Evolutionary conservation across 2,113 vertebrate species (phyloP), one percentile per base, ranked within the genome.

Genomic region (Manacus vitellinus): DNA sequence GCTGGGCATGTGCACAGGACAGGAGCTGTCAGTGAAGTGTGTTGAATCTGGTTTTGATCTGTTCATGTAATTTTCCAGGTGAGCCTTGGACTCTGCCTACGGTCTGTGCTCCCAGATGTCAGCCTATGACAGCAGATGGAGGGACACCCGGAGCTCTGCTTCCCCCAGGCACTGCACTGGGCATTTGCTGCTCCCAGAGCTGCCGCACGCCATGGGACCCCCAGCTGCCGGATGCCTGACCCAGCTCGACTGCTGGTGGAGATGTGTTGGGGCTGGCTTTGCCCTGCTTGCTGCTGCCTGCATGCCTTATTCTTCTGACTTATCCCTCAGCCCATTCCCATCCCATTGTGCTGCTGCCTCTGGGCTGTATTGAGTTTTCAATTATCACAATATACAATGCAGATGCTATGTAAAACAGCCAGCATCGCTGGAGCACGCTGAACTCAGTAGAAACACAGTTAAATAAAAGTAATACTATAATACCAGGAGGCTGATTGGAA

Each of bases 401-500:
- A 95, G 81, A 94, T 54, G 76, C 66, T 27, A 19, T 27, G 82
- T 76, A 56, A 82, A 96, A 79, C 81, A 92, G 88, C 73, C 49
- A 39, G 65, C 3, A 1, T 63, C 88, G 51, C 90, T 86, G 28
- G 27, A 88, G 78, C 75, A 67, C 11, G 46, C 94, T 76, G 71
- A 93, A 89, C 58, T 65, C 62, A 27, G 74, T 27, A 79, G 78
- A 94, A 90, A 89, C 70, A 73, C 37, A 37, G 78, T 83, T 94
- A 95, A 90, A 88, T 90, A 74, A 80, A 88, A 85, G 72, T 52
- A 37, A 43, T 67, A 24, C 82, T 92, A 2, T 52, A 84, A 80
- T 95, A 84, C 94, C 73, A 83, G 96, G 79, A 94, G 75, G 94
- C 85, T 95, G 92, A 95, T 90, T 74, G 94, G 88, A 94, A 86